Percentiles rank a stretch among this genome's conserved stretches.
phyloP scores from a whole-genome alignment of 1,140 invertebrate genomes.

The Zeugodacus cucurbitae region DNA sequence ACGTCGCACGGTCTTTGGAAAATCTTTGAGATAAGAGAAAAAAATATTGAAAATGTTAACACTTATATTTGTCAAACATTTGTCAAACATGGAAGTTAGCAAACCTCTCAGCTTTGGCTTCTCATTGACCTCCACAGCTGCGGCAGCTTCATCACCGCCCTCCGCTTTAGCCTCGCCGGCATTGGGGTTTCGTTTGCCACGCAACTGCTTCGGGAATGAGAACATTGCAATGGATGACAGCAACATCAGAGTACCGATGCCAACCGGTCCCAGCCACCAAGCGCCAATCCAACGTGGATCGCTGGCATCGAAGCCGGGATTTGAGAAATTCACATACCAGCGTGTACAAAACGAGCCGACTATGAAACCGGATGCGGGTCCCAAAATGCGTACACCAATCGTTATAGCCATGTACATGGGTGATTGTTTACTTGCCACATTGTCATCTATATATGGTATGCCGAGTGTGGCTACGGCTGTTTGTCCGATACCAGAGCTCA shows the following conservation, averaged over 20 bases:
- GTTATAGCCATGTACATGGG: constrained; percentile 95
- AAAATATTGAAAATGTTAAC: not conserved
- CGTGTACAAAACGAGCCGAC: constrained; percentile 91
- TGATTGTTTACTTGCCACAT: constrained; percentile 89
- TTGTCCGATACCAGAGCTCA: constrained; percentile 92
- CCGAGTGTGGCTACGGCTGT: constrained; percentile 93
- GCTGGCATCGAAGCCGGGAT: constrained; percentile 81
- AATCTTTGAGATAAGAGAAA: constrained; percentile 72
- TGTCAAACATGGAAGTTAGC: not conserved
- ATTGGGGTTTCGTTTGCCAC: constrained; percentile 53
- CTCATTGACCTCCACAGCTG: constrained; percentile 51
- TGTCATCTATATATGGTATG: constrained; percentile 94
- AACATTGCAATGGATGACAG: constrained; percentile 88
- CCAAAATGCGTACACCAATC: constrained; percentile 90
- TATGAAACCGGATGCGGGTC: constrained; percentile 90
- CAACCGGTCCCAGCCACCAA: constrained; percentile 88
- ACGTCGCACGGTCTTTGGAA: constrained; percentile 86
- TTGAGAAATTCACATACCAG: constrained; percentile 83
- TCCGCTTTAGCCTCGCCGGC: not conserved
- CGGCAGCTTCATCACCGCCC: constrained; percentile 23
- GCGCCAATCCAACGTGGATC: constrained; percentile 92
- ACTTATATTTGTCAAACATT: not conserved
- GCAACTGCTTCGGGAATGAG: constrained; percentile 80
- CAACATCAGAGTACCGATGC: constrained; percentile 83
- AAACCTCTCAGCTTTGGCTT: constrained; percentile 52